Conservation (phyloP, 2,888 invertebrate genomes). For the Dichetophora obliterata region DNA sequence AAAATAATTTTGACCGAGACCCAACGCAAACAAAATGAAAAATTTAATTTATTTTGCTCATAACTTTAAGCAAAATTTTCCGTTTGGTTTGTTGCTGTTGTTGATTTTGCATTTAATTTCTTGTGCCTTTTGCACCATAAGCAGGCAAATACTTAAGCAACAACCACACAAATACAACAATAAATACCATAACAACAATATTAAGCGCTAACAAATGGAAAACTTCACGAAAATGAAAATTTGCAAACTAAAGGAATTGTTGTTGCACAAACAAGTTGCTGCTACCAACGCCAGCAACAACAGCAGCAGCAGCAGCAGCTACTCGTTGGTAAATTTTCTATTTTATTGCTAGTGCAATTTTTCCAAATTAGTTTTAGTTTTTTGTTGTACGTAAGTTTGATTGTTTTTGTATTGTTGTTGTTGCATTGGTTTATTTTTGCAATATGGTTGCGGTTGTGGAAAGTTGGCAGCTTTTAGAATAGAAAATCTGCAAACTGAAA, state of each 20-base stretch:
- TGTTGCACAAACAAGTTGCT: background rate
- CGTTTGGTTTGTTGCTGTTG: no score
- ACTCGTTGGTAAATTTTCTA: background rate
- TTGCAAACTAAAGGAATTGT: background rate
- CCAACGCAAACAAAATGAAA: no score
- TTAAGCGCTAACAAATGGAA: background rate
- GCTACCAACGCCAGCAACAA: background rate
- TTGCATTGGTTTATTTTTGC: background rate
- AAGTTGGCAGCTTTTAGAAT: no score
- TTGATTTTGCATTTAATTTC: no score
- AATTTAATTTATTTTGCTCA: no score
- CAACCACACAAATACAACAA: background rate
- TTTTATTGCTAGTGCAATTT: conserved; percentile 2
- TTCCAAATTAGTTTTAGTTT: background rate
- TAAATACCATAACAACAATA: background rate
- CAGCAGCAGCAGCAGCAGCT: background rate
- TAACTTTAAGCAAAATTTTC: no score
- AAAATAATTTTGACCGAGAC: no score
- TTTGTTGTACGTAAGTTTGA: background rate
- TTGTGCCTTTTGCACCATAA: no score
- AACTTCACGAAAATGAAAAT: background rate
- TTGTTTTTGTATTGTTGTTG: background rate
- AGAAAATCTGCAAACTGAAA: background rate
- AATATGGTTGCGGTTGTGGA: background rate
- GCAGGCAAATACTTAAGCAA: background rate